Base-by-base conservation (phyloP, 2,113 vertebrate genomes). In the Amphiprion ocellaris region DNA sequence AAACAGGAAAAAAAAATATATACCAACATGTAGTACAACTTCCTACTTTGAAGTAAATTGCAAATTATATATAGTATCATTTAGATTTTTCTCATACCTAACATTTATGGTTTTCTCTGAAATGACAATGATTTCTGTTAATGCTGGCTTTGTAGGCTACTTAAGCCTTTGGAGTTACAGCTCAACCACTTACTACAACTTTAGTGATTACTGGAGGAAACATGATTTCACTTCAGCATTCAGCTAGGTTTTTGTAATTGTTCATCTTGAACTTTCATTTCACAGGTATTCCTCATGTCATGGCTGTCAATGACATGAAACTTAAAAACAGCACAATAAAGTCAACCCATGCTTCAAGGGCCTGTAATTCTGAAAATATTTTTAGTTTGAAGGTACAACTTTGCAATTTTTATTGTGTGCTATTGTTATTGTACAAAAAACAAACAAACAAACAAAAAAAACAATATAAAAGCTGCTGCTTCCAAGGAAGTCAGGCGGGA, bases 81-180 rank as follows among this genome's bases (percentile, higher is more conserved):
- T 58, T 67, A 1, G 47, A 77, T 69, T 33, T 52, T 60, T 21
- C n/a, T 67, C 26, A 11, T 41, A 53, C 54, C 15, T 44, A 63
- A 3, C 37, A 30, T 26, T 58, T 23, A 28, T 37, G 9, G 33
- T 63, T 67, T 79, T 63, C 14, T 62, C 4, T 55, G 17, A 41
- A 56, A 75, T 58, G 47, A 10, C 14, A 49, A 23, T 65, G 21
- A 14, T 76, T 65, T 70, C 19, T 56, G 24, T 63, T 59, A 37
- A 44, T 74, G 49, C 50, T 64, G 19, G 2, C 14, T 9, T 46
- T 68, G 28, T 15, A 44, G 49, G 30, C 33, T 56, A 60, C 60
- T 16, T 26, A 56, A 4, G 59, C 23, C 17, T 55, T 24, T 0
- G 21, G 78, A 50, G 10, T 53, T 61, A 53, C 23, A 70, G 53